These are phyloP conservation scores for Callaeas wilsoni DNA, from an alignment of 2,113 vertebrate genomes.

Conservation along the genomic window DNA sequence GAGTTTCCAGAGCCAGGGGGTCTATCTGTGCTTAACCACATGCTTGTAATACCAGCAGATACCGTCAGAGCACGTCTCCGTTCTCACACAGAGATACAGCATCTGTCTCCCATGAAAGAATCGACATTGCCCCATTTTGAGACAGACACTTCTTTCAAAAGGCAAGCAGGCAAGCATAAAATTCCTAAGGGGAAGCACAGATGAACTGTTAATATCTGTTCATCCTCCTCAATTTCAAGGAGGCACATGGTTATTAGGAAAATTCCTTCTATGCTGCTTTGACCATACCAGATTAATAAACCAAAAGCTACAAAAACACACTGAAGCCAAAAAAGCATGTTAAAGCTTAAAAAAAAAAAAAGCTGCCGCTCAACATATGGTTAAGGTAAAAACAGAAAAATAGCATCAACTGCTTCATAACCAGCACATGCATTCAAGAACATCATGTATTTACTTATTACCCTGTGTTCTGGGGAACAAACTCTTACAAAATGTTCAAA, in stretches of 20 bases:
- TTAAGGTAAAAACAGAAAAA: not conserved
- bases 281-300: not conserved
- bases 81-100: not conserved
- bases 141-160: not conserved
- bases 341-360: not conserved
- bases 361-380: not conserved
- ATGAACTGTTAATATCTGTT: not conserved
- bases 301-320: not conserved
- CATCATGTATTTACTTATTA: not conserved
- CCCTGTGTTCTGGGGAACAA: not conserved
- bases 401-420: not conserved
- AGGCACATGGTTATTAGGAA: not conserved
- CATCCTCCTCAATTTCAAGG: not conserved
- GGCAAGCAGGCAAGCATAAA: not conserved
- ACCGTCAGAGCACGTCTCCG: not conserved
- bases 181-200: not conserved
- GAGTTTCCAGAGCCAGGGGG: not conserved
- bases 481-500: not conserved
- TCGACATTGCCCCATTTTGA: not conserved
- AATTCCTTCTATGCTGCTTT: not conserved
- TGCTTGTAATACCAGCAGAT: not conserved
- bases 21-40: not conserved
- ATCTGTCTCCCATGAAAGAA: not conserved
- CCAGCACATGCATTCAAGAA: not conserved
- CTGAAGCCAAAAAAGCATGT: not conserved